phyloP scores from a whole-genome alignment of 2,797 vertebrate species.

The Heteromormyrus szaboi region DNA sequence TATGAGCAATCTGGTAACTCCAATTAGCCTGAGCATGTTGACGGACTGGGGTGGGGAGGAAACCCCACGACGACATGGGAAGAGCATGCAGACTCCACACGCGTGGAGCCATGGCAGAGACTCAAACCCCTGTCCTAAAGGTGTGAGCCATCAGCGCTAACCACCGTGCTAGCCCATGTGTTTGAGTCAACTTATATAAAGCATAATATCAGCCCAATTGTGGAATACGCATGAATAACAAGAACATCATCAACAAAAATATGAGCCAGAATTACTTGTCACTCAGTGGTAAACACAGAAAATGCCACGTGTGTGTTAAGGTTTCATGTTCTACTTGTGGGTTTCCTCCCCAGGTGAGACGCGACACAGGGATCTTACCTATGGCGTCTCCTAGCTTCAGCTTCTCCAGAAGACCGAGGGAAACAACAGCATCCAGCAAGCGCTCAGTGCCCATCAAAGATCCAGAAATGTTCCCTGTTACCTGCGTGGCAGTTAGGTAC shows the following conservation, averaged over 20 bases:
- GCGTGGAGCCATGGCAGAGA: background rate
- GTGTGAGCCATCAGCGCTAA: background rate
- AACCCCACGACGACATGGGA: background rate
- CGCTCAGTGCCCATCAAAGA: conserved; percentile 62
- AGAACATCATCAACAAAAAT: background rate
- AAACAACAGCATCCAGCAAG: conserved; percentile 75
- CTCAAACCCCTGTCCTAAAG: background rate
- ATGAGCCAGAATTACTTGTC: background rate
- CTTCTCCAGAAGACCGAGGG: conserved; percentile 69
- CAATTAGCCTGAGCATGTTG: background rate
- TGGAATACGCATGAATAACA: background rate
- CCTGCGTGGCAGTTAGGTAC: conserved; percentile 51
- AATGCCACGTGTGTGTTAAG: background rate
- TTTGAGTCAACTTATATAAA: background rate
- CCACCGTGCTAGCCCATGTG: background rate
- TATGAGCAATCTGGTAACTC: background rate
- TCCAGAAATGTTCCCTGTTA: conserved; percentile 58
- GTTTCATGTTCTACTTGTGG: background rate
- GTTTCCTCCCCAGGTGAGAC: background rate
- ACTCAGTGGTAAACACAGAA: background rate
- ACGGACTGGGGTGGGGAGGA: background rate
- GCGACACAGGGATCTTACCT: background rate
- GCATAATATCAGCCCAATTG: background rate
- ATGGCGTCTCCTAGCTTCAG: conserved; percentile 41
- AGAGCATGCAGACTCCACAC: background rate